A percentile compares a stretch with the other conserved stretches of the same genome.
phyloP scores from a whole-genome alignment of 2,797 vertebrate species.

The Glossophaga mutica region DNA sequence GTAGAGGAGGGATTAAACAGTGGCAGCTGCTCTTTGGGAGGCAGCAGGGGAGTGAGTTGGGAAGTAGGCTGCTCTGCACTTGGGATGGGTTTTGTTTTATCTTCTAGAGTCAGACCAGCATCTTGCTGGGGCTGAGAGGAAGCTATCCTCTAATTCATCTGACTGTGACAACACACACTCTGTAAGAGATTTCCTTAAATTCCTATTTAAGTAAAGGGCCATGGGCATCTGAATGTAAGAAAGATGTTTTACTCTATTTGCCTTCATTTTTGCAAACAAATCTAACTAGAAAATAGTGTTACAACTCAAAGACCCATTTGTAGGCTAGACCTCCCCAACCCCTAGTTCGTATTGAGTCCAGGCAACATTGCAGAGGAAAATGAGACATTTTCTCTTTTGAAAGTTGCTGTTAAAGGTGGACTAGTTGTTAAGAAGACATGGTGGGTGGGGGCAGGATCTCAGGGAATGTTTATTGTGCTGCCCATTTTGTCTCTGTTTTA shows the following conservation, averaged over 20 bases:
- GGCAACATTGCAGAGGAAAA: background rate
- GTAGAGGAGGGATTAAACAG: background rate
- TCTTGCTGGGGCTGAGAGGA: background rate
- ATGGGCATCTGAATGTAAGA: background rate
- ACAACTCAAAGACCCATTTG: background rate
- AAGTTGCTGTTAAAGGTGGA: background rate
- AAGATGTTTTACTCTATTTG: background rate
- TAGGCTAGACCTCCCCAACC: background rate
- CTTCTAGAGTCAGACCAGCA: background rate
- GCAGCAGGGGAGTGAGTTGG: background rate
- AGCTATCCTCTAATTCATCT: background rate
- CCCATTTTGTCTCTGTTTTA: background rate
- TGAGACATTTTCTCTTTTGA: background rate
- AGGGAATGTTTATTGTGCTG: background rate
- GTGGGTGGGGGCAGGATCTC: background rate
- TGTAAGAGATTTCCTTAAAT: background rate
- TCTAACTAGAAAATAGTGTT: background rate
- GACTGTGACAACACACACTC: background rate
- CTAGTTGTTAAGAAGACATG: background rate
- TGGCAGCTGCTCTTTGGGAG: background rate
- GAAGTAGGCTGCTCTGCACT: background rate
- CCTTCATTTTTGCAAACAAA: background rate
- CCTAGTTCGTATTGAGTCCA: background rate
- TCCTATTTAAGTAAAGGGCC: background rate
- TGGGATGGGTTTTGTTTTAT: background rate